These are phyloP conservation scores for Tychaedon coryphoeus DNA, from an alignment of 2,113 vertebrate species.

Conservation along the genomic window DNA sequence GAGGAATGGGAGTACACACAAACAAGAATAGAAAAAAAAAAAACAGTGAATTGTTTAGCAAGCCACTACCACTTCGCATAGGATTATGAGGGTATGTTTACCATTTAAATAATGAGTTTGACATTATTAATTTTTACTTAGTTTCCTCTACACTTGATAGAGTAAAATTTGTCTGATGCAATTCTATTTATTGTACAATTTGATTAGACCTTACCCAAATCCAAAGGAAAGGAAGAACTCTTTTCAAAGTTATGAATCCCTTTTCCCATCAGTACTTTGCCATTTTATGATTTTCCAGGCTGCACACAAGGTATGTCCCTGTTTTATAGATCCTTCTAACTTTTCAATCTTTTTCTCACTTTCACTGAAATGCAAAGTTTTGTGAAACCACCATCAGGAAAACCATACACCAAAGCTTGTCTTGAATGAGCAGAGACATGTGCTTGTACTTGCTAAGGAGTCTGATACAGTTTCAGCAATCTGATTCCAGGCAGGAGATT, in stretches of 20 bases:
- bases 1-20: neutral
- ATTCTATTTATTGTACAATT: neutral
- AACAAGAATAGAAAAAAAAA: neutral
- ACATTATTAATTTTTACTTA: neutral
- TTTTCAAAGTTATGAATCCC: neutral
- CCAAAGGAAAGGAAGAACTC: neutral
- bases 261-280: neutral
- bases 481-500: neutral
- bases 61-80: neutral
- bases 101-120: neutral
- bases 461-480: neutral
- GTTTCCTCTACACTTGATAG: neutral
- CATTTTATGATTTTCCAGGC: neutral
- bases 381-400: neutral
- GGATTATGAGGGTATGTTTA: neutral
- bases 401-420: neutral
- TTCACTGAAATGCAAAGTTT: neutral
- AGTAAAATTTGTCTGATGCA: neutral
- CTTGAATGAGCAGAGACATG: neutral
- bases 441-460: neutral
- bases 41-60: neutral
- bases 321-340: neutral
- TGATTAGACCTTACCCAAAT: neutral
- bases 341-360: neutral
- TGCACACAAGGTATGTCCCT: neutral